Evolutionary conservation across 2,888 invertebrate species (phyloP), one percentile per base, ranked within the genome.

Genomic region (Pseudococcus jackbeardsleyi): DNA sequence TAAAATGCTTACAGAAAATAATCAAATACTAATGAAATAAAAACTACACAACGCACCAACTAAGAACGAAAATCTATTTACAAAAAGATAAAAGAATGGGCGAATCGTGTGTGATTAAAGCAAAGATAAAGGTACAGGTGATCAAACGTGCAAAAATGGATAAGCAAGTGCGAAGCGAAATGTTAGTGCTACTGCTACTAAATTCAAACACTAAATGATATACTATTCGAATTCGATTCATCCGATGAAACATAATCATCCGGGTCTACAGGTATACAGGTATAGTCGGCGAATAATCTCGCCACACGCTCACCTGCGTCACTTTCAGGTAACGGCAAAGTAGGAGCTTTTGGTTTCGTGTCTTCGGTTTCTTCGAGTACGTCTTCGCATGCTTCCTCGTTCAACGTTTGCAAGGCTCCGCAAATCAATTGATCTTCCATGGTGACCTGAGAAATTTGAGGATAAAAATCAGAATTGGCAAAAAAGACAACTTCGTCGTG

Each of bases 351-450:
- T 22, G 84, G 64, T 85, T 88, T 85, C 11, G 68, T 50, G 87
- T 92, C 92, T 84, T 91, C 91, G 0, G 92, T 92, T 90, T 93
- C 96, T 91, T 96, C 96, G 90, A 96, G 92, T 77, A 97, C 96
- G 92, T 98, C 97, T 92, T 98, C 97, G 91, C 96, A 94, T 9
- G 97, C 97, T 92, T 97, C 97, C 93, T 98, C 97, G 92, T 97
- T 98, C 50, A 98, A 93, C 0, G 97, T 97, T 92, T 97, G 97
- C 89, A 98, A 93, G 2, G 97, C 97, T 89, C 97, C 97, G 92
- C 97, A 97, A 90, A 98, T 97, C 96, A 97, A 97, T 92, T 97
- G 97, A 91, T 98, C 97, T 92, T 98, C 98, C 90, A 98, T 93
- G 0, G 97, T 97, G 89, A 98, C 97, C 97, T 98, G 92, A 26